Base-by-base conservation (phyloP, 2,888 invertebrate genomes). In the Melanotus villosus region DNA sequence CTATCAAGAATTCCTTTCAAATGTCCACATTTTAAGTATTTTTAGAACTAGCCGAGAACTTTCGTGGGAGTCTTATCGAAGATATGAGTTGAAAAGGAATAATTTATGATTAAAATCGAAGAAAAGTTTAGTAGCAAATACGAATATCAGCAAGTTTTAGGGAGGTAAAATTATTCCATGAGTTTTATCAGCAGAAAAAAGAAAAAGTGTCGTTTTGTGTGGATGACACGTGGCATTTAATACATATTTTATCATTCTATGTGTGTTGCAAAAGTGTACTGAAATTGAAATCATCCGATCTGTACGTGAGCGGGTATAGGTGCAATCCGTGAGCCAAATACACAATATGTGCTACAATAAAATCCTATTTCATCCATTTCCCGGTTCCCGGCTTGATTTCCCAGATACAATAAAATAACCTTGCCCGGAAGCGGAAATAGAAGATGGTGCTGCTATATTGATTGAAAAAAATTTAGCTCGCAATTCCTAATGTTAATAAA, bases 251-350 rank as follows among this genome's bases (percentile, higher is more conserved):
- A 64, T 32, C 32, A 64, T 64, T 64, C 64, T 16, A 32, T 47
- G 43, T 26, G 63, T 65, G 54, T 71, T 34, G 41, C 60, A 57
- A 60, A 56, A 66, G 59, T 63, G 66, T 63, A 60, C 59, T 59
- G 62, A 73, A 73, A 70, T 73, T 73, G 73, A 73, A 73, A 70
- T 73, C 73, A 73, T 65, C 65, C 68, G 68, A 68, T 70, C 68
- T 62, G 70, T 62, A 70, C 70, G 73, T 73, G 73, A 68, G 45
- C 68, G 68, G 32, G 52, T 58, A 64, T 65, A 70, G 70, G 73
- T 73, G 68, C 58, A 72, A 70, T 73, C 62, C 73, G 73, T 73
- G 73, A 73, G 70, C 50, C 56, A 70, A 73, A 73, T 73, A 68
- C 73, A 65, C 70, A 70, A 69, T 65, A 69, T 63, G 63, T 45